Evolutionary conservation across 1,140 invertebrate species (phyloP), one percentile per base, ranked within the genome.

Genomic region (Formica exsecta): DNA sequence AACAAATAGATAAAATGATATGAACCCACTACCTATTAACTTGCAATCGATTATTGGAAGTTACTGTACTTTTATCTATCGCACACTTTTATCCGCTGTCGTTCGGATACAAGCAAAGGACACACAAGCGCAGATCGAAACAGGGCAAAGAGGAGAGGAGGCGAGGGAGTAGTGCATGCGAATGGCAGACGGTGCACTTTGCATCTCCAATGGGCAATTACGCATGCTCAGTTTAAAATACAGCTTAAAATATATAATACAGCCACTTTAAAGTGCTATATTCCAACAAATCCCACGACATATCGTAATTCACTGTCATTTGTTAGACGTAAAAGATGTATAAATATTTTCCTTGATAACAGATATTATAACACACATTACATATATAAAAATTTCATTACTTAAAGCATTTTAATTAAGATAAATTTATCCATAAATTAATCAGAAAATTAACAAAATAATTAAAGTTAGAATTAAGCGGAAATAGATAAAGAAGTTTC

Each of bases 171-270:
- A 70, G n/a, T 57, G 48, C 48, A 80, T 22, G 75, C 41, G 64
- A 80, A 70, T 80, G 48, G 77, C 65, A 80, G 77, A 80, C 77
- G 76, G 32, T 68, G 77, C 44, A 80, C 77, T 80, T 80, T 80
- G 77, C 77, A 80, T 80, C 48, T 80, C 22, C 48, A 80, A 70
- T 70, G 51, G 64, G 48, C 77, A 80, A 80, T 80, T 80, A 80
- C 64, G 76, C 64, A 64, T 70, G 77, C 48, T 80, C 64, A 80
- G 22, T 36, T 32, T 70, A 48, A 70, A 80, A 80, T 70, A 57
- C 64, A 51, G 48, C 13, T 3, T 51, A 13, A 51, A 51, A 51
- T 32, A 32, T 32, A 32, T 32, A 32, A 32, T 13, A 16, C 48
- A 51, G 77, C 36, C 44, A 54, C 76, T 68, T 77, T 77, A 77